Evolutionary conservation across 1,140 invertebrate genomes (phyloP).

Genomic region (Meteorus sp.): DNA sequence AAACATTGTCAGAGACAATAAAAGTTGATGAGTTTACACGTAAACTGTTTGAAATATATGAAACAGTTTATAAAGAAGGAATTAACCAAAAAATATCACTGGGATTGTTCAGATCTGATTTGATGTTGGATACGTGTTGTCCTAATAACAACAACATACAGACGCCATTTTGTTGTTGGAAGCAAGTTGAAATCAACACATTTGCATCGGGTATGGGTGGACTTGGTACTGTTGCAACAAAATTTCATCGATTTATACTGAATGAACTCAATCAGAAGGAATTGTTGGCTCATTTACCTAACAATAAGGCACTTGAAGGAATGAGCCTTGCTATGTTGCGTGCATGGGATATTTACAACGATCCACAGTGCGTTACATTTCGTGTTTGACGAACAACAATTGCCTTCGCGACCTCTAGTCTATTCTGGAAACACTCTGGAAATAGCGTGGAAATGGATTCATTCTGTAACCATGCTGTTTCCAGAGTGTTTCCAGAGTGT

Average conservation of each 20-base stretch:
- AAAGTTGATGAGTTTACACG: slow-evolving; percentile 85
- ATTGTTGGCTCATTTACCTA: slow-evolving; percentile 66
- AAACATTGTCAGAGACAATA: slow-evolving; percentile 69
- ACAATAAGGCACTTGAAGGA: slow-evolving; percentile 72
- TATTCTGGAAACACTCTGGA: too few species aligned
- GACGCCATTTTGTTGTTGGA: slow-evolving; percentile 73
- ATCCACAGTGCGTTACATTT: slow-evolving; percentile 48
- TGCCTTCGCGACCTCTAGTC: too few species aligned
- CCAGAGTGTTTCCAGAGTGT: too few species aligned
- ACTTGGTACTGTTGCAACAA: slow-evolving; percentile 72
- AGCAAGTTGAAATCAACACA: slow-evolving; percentile 79
- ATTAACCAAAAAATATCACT: slow-evolving; percentile 67
- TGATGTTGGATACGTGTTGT: slow-evolving; percentile 66
- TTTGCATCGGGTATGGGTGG: slow-evolving; percentile 77
- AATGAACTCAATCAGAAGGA: slow-evolving; percentile 60
- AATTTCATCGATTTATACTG: slow-evolving; percentile 40
- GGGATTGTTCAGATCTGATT: slow-evolving; percentile 72
- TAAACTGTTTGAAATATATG: slow-evolving; percentile 80
- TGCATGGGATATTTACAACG: slow-evolving; percentile 75
- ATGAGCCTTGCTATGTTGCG: slow-evolving; percentile 73
- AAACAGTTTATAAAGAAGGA: slow-evolving; percentile 74
- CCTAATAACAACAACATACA: slow-evolving; percentile 55
- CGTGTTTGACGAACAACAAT: not conserved
- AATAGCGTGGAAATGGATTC: too few species aligned
- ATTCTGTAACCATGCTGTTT: too few species aligned